Conservation (phyloP, 2,797 vertebrate species). For the Pteropus rufus region DNA sequence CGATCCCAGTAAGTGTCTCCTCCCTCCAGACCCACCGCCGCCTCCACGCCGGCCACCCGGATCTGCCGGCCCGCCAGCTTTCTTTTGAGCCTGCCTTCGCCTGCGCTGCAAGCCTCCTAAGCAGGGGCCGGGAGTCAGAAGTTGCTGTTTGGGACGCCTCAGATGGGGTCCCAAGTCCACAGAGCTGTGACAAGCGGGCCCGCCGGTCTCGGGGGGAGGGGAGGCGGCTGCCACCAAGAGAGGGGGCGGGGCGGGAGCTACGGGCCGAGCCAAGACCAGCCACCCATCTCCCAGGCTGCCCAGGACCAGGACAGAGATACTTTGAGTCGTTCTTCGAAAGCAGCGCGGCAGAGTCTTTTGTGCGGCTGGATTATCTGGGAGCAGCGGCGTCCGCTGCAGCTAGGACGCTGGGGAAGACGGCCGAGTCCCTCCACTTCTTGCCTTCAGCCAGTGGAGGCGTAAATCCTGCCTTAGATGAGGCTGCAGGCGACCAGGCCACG, state of each 20-base stretch:
- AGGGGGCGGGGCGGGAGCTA: constrained; percentile 62
- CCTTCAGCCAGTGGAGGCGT: constrained; percentile 49
- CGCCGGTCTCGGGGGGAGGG: constrained; percentile 56
- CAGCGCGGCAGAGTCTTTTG: constrained; percentile 40
- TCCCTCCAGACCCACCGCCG: constrained; percentile 25
- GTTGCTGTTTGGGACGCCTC: constrained; percentile 34
- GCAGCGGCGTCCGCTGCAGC: not conserved
- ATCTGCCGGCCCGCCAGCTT: constrained; percentile 54
- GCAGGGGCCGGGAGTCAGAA: constrained; percentile 23
- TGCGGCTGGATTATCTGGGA: not conserved
- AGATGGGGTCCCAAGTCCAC: constrained; percentile 36
- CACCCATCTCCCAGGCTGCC: constrained; percentile 26
- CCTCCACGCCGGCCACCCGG: constrained; percentile 71
- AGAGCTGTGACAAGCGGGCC: constrained; percentile 1
- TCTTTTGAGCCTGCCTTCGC: constrained; percentile 30
- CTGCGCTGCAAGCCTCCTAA: constrained; percentile 12
- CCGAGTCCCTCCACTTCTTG: not conserved
- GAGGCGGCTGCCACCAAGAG: constrained; percentile 51
- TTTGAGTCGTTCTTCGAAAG: constrained; percentile 71
- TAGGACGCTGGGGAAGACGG: not conserved
- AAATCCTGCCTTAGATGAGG: constrained; percentile 56
- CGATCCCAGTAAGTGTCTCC: constrained; percentile 92
- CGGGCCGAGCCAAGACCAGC: not conserved
- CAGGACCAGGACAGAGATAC: constrained; percentile 9
- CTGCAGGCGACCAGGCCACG: not conserved